Evolutionary conservation across 2,888 invertebrate genomes (phyloP).

Genomic region (Ectobius pallidus): DNA sequence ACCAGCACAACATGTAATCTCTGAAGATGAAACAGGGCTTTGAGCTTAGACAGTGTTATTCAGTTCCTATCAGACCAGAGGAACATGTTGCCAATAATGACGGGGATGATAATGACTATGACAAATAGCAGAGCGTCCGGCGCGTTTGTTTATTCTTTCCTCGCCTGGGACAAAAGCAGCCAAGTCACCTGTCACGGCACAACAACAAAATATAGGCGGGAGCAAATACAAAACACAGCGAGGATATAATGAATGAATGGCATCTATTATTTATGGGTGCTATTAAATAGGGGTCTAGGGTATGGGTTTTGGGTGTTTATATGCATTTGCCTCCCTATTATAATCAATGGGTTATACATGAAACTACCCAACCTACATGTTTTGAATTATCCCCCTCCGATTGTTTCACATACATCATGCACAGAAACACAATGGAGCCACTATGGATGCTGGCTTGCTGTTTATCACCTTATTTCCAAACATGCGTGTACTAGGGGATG

Average conservation of each 20-base stretch:
- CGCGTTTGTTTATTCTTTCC: constrained; percentile 25
- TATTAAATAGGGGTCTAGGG: background rate
- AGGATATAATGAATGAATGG: constrained; percentile 26
- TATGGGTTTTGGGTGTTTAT: constrained; percentile 25
- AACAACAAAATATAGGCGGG: background rate
- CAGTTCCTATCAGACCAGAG: no score
- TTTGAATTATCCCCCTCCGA: constrained; percentile 12
- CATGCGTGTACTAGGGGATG: background rate
- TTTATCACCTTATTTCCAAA: constrained; percentile 12
- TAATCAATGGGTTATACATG: constrained; percentile 25
- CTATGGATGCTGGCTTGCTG: background rate
- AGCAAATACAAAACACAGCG: background rate
- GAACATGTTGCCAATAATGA: no score
- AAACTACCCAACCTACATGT: constrained; percentile 7
- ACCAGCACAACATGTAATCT: no score
- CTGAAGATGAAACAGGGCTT: no score
- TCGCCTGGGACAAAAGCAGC: constrained; percentile 23
- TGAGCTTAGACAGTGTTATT: no score
- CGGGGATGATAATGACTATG: constrained; percentile 14
- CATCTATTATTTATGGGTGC: constrained; percentile 29
- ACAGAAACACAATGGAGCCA: constrained; percentile 1
- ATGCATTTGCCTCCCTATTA: constrained; percentile 25
- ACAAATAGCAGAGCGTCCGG: constrained; percentile 22
- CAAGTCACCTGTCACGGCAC: constrained; percentile 15
- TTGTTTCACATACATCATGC: constrained; percentile 14